Base-by-base conservation (phyloP, 2,113 vertebrate genomes). In the Etheostoma cragini region DNA sequence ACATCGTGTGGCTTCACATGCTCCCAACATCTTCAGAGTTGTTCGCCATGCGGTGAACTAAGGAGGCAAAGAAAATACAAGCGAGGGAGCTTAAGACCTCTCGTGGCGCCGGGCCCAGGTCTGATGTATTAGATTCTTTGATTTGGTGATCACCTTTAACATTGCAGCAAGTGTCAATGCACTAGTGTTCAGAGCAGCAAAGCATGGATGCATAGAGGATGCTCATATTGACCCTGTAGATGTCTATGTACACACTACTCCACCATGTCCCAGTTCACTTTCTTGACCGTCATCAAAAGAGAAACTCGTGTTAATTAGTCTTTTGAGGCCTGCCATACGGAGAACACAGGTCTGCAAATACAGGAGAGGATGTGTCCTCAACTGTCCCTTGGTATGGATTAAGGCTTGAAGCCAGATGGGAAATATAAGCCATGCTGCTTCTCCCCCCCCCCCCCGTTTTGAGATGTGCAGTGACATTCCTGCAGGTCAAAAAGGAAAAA, bases 231-330 rank as follows among this genome's bases (percentile, higher is more conserved):
- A 86, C 67, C 75, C 78, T 70, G 78, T 85, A 87, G 75, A 85
- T 68, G 67, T 89, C 24, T 76, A 10, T 85, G 72, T 73, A 86
- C 67, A 89, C 74, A 76, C 52, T 71, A 65, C 71, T 81, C 10
- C 33, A 10, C 68, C 24, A 21, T 46, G 17, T 86, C 84, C 87
- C 83, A n/a, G 49, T 53, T 76, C 35, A 15, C 69, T 81, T 83
- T 82, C 82, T 89, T 87, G 78, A 88, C 87, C 66, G 49, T 66
- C 53, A 85, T 88, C 64, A 74, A 92, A 90, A 88, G 83, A 91
- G 84, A 84, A 88, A 73, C 72, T 46, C 72, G 81, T 70, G 75
- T 80, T 93, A 93, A 93, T 93, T 90, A 90, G 90, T 91, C 91
- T 83, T 68, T 14, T 13, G 89, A 73, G 92, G 78, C 83, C 60